Evolutionary conservation across 64 coral and sea anemone species (phyloP).

Genomic region (Pocillopora damicornis): DNA sequence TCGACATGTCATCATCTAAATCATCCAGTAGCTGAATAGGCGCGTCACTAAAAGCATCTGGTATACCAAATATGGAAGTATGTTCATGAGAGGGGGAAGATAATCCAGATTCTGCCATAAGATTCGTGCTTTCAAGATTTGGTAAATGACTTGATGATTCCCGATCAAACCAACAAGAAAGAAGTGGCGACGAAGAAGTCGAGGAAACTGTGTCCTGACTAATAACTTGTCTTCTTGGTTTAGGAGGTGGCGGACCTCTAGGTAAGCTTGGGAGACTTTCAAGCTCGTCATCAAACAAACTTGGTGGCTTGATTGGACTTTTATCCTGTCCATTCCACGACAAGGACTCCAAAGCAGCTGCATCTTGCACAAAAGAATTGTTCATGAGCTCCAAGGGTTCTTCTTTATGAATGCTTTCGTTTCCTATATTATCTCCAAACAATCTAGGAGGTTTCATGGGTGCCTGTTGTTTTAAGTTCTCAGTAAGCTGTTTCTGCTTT

Average conservation of each 20-base stretch:
- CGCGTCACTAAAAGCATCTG: background rate
- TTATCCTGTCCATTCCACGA: background rate
- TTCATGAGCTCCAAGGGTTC: constrained; percentile 9
- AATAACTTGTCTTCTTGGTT: background rate
- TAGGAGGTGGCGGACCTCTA: constrained; percentile 19
- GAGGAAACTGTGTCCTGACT: background rate
- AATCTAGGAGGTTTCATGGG: constrained; percentile 71
- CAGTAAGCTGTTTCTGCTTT: background rate
- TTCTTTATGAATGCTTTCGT: constrained; percentile 59
- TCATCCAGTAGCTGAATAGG: background rate
- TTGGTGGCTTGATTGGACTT: constrained; percentile 50
- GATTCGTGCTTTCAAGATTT: background rate
- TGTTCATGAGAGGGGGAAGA: background rate
- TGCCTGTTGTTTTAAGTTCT: background rate
- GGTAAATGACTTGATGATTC: background rate
- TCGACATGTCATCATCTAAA: constrained; percentile 60
- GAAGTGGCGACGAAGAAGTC: constrained; percentile 6
- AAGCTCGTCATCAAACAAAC: constrained; percentile 42
- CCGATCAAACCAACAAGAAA: background rate
- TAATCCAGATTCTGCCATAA: background rate
- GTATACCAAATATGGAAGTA: background rate
- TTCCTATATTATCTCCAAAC: constrained; percentile 61
- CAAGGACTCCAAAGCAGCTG: constrained; percentile 1
- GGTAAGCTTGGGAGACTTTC: constrained; percentile 51
- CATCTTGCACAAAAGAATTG: background rate